phyloP scores from a whole-genome alignment of 2,888 invertebrate species.

The Beris morrisii region DNA sequence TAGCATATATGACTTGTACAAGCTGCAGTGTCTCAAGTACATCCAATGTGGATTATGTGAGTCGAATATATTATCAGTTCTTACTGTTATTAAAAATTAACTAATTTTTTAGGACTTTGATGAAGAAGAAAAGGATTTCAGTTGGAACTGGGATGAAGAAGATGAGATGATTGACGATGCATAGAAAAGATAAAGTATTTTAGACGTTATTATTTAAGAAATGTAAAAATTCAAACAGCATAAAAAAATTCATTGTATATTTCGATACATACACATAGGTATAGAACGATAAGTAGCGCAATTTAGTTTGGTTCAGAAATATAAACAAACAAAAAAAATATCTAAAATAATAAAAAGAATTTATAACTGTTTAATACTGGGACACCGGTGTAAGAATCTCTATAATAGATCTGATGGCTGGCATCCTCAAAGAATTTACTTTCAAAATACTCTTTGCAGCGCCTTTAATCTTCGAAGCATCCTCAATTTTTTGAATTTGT shows the following conservation, averaged over 20 bases:
- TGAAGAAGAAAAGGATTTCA: constrained; percentile 30
- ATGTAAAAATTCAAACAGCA: background rate
- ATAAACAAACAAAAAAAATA: no score
- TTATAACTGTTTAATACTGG: no score
- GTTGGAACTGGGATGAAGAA: constrained; percentile 36
- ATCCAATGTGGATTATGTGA: constrained; percentile 58
- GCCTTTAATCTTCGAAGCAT: no score
- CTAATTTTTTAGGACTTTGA: constrained; percentile 33
- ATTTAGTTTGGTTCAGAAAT: no score
- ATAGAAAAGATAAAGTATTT: constrained; percentile 26
- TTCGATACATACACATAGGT: background rate
- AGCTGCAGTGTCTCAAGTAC: constrained; percentile 59
- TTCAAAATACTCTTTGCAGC: no score
- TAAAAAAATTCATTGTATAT: constrained; percentile 1
- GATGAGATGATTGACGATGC: constrained; percentile 33
- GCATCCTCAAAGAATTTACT: no score
- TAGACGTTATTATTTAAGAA: constrained; percentile 2
- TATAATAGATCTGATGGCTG: no score
- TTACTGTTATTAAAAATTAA: background rate
- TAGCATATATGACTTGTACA: constrained; percentile 68
- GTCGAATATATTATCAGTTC: constrained; percentile 43
- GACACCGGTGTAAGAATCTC: no score
- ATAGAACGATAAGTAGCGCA: no score
- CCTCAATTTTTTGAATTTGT: no score
- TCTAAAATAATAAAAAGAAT: no score